phyloP scores from a whole-genome alignment of 2,113 vertebrate species.

The Balaeniceps rex region DNA sequence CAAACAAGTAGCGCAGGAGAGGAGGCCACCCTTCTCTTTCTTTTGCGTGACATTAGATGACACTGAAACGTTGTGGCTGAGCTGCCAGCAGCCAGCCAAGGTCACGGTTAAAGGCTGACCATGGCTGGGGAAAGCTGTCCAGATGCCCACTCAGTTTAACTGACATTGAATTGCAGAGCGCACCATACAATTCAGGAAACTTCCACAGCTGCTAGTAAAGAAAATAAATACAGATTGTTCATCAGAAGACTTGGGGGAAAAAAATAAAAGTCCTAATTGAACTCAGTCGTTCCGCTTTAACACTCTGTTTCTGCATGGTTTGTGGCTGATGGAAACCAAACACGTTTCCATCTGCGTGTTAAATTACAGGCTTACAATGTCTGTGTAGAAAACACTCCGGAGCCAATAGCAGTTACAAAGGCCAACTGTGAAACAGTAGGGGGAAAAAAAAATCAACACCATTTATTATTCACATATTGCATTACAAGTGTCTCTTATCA shows the following conservation, averaged over 20 bases:
- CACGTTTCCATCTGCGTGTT: neutral
- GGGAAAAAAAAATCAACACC: conserved; percentile 69
- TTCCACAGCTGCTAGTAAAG: neutral
- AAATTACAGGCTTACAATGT: neutral
- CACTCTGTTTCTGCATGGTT: neutral
- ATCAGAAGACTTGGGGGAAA: neutral
- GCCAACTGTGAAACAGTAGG: conserved; percentile 77
- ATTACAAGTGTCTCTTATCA: conserved; percentile 65
- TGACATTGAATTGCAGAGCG: fast-evolving
- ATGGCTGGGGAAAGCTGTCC: neutral
- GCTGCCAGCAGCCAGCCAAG: neutral
- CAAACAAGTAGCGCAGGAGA: neutral
- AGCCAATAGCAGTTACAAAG: conserved; percentile 71
- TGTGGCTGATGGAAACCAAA: neutral
- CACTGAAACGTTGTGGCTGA: neutral
- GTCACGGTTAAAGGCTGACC: neutral
- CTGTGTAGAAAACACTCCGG: conserved; percentile 40
- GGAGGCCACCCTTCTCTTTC: neutral
- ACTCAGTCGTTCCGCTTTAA: neutral
- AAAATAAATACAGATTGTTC: neutral
- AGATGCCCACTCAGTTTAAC: neutral
- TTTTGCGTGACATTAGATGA: neutral
- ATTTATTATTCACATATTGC: conserved; percentile 81
- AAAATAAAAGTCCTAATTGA: neutral
- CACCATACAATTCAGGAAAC: neutral